Evolutionary conservation across 2,113 vertebrate genomes (phyloP).

Genomic region (Carlito syrichta): DNA sequence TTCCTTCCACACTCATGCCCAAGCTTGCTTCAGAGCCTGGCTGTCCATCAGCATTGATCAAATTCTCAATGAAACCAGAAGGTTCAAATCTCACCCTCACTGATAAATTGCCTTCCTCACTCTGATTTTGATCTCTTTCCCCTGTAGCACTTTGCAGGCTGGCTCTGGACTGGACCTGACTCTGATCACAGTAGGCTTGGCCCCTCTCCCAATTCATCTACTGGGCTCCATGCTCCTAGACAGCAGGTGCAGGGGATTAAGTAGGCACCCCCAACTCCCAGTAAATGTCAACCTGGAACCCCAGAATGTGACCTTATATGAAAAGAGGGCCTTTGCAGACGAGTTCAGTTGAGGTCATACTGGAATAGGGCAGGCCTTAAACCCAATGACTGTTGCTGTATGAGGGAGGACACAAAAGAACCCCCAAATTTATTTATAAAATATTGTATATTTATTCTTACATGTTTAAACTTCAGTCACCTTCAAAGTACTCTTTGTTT

Average conservation of each 20-base stretch:
- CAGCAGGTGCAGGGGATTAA: neutral
- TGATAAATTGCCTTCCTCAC: accelerated
- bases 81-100: neutral
- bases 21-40: neutral
- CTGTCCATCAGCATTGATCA: neutral
- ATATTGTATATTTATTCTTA: no score
- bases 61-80: neutral
- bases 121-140: neutral
- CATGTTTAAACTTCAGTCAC: no score
- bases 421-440: no score
- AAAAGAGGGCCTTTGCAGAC: neutral
- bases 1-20: neutral
- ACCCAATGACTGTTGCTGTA: no score
- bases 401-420: no score
- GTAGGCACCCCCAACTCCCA: no score
- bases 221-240: neutral
- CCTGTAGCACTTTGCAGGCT: neutral
- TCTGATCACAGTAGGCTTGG: accelerated
- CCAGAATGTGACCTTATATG: neutral
- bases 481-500: no score
- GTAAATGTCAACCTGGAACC: neutral
- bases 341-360: no score
- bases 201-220: neutral
- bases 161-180: neutral
- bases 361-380: neutral